phyloP scores from a whole-genome alignment of 2,797 vertebrate species.

The Gambelia wislizenii region DNA sequence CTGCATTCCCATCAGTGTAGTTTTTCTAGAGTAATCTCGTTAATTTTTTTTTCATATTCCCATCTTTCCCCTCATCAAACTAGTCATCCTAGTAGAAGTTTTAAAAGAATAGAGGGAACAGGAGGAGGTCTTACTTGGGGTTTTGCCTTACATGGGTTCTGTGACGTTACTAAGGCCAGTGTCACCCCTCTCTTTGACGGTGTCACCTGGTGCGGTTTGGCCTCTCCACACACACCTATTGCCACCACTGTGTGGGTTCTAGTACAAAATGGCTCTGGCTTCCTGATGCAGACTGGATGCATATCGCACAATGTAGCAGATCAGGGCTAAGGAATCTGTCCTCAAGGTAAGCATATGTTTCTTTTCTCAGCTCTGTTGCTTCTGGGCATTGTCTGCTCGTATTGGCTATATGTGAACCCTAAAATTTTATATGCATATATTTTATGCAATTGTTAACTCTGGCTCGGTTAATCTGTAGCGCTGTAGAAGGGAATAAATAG shows the following conservation, averaged over 20 bases:
- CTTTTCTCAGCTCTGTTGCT: neutral
- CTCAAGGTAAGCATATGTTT: conserved; percentile 16
- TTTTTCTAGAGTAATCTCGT: neutral
- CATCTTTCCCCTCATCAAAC: neutral
- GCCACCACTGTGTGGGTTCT: no score
- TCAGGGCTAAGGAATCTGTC: neutral
- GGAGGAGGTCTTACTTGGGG: no score
- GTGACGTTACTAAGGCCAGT: no score
- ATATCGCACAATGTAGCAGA: neutral
- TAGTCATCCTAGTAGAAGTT: neutral
- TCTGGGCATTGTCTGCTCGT: neutral
- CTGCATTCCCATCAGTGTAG: neutral
- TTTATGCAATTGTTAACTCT: neutral
- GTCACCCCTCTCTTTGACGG: no score
- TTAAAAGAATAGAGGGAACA: neutral
- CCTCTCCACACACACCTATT: no score
- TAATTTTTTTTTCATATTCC: neutral
- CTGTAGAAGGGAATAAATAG: neutral
- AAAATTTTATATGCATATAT: neutral
- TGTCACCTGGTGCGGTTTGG: no score
- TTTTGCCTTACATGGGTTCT: no score
- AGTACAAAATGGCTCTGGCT: neutral
- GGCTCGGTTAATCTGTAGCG: neutral
- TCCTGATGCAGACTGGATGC: neutral
- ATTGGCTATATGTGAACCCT: neutral